Percentiles rank a stretch among this genome's conserved stretches.
Evolutionary conservation across 2,797 vertebrate genomes (phyloP).

Genomic region (Hippopotamyrus pictus): DNA sequence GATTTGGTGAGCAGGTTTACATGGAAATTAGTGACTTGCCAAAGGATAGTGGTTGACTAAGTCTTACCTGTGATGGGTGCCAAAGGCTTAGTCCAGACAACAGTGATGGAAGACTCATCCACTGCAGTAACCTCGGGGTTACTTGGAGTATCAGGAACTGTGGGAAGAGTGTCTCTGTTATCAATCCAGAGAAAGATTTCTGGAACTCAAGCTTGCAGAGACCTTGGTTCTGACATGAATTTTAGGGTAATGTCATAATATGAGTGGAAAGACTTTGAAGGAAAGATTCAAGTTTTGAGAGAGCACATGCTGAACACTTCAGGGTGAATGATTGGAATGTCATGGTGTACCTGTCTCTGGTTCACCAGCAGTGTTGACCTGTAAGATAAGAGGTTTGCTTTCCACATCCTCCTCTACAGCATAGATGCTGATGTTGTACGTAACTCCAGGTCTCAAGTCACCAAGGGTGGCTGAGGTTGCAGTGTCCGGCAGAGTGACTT

Average conservation of each 20-base stretch:
- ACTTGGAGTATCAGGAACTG: slow-evolving; percentile 84
- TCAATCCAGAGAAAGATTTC: not conserved
- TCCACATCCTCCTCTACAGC: slow-evolving; percentile 90
- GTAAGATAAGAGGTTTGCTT: slow-evolving; percentile 82
- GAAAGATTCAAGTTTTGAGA: not conserved
- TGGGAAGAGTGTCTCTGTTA: not conserved
- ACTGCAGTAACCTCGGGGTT: slow-evolving; percentile 75
- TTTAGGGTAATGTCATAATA: slow-evolving; percentile 48
- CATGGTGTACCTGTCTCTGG: slow-evolving; percentile 45
- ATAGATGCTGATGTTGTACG: slow-evolving; percentile 95
- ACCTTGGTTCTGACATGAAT: not conserved
- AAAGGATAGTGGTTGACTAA: not conserved
- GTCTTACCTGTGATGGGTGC: slow-evolving; percentile 89
- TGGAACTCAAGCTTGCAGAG: not conserved
- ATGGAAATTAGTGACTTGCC: slow-evolving; percentile 36
- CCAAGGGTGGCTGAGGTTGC: slow-evolving; percentile 86
- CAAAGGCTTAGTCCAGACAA: slow-evolving; percentile 87
- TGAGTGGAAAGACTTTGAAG: not conserved
- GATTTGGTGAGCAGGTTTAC: not conserved
- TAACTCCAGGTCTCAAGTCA: slow-evolving; percentile 77
- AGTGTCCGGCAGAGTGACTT: slow-evolving; percentile 84
- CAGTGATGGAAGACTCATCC: slow-evolving; percentile 79
- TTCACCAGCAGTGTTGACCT: slow-evolving; percentile 81
- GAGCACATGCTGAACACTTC: not conserved
- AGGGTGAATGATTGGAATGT: not conserved